These are phyloP conservation scores for Cataglyphis albicans DNA, from an alignment of 2,888 invertebrate genomes.

Conservation along the genomic window DNA sequence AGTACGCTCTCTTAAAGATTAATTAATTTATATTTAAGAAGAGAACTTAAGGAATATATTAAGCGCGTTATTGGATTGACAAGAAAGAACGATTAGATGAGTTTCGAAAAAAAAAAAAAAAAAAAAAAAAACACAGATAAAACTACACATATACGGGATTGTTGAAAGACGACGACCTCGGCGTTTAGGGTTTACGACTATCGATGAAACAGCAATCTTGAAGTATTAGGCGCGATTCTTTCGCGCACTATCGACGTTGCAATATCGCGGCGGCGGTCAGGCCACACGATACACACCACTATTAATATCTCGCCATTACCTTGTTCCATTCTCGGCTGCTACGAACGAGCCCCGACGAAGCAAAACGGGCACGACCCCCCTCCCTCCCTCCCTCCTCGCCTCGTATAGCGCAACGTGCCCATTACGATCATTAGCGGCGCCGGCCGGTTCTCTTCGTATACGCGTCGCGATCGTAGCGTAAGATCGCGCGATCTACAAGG, in stretches of 20 bases:
- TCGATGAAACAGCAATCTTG: slow-evolving; percentile 74
- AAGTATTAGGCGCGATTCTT: slow-evolving; percentile 74
- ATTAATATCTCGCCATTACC: slow-evolving; percentile 79
- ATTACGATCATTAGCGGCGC: slow-evolving; percentile 76
- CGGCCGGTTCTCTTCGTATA: slow-evolving; percentile 18
- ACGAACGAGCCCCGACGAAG: slow-evolving; percentile 58
- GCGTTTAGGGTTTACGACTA: slow-evolving; percentile 52
- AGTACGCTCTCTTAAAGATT: background rate
- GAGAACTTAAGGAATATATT: background rate
- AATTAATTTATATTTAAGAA: background rate
- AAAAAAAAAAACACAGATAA: background rate
- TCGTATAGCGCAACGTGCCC: slow-evolving; percentile 46
- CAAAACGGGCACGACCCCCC: slow-evolving; percentile 4
- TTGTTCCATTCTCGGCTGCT: slow-evolving; percentile 70
- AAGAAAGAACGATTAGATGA: background rate
- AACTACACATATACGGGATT: slow-evolving; percentile 4
- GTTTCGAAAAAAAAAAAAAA: slow-evolving; percentile 3
- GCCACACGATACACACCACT: slow-evolving; percentile 46
- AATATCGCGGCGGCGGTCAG: slow-evolving; percentile 46
- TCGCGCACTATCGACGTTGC: slow-evolving; percentile 60
- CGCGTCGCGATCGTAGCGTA: background rate
- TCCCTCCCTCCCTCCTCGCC: background rate
- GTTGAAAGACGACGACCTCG: slow-evolving; percentile 26
- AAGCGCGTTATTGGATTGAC: background rate
- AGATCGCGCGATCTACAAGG: slow-evolving; percentile 49